Evolutionary conservation across 1,140 invertebrate species (phyloP), one percentile per base, ranked within the genome.

Genomic region (Propsilocerus akamusi): DNA sequence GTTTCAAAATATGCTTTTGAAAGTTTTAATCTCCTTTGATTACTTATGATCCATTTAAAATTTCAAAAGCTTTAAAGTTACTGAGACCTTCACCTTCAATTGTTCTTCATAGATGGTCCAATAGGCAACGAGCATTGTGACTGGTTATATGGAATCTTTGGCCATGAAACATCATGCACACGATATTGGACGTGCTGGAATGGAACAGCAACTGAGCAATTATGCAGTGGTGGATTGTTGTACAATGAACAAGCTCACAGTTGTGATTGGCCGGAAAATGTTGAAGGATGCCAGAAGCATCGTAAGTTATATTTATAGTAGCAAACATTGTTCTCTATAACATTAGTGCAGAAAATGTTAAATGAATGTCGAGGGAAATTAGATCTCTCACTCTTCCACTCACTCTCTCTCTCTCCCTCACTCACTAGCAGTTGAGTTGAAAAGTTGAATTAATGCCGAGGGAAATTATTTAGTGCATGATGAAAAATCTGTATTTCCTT

Each of bases 181-280:
- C 71, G 89, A 12, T 92, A 92, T 64, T 93, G 88, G 88, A 91
- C 88, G 1, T 92, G 88, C 63, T 92, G 88, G 89, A 92, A 92
- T 63, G 87, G 88, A 26, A 92, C 89, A 0, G 82, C 87, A 10
- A 89, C 86, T 0, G 87, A 91, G 64, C 88, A 92, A 62, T 76
- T 90, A n/a, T 93, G 89, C 66, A 91, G 91, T 56, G 88, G 88
- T 32, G 88, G 88, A 2, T 72, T 93, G 5, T 71, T 93, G 6
- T 93, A 91, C 73, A 92, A 92, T 61, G 88, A 93, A 66, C 77
- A 81, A 55, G 81, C 86, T 0, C 83, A 90, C 58, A 85, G 86
- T 6, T 93, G 89, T 62, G 88, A 93, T 62, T 93, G 88, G 87
- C 89, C 89, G 0, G 86, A 92, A 20, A 25, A 47, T 12, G 25